These are phyloP conservation scores for Malurus melanocephalus DNA, from an alignment of 2,113 vertebrate species.

Conservation along the genomic window DNA sequence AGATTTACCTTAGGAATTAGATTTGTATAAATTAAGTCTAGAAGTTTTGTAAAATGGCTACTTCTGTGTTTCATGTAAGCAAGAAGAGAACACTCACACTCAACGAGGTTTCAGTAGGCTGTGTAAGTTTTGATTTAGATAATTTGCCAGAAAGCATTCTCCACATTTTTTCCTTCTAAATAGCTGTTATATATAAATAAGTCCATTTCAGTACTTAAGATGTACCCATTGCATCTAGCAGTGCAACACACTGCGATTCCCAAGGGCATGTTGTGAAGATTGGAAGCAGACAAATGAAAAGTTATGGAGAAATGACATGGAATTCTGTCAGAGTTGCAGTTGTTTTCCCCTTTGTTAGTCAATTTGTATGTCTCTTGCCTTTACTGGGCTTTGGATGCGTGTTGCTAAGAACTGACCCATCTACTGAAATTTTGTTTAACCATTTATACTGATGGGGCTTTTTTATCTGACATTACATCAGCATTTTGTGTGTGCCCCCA, in stretches of 20 bases:
- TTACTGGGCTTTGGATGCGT: not conserved
- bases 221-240: not conserved
- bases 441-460: not conserved
- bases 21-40: not conserved
- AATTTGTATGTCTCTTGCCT: not conserved
- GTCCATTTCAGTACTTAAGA: not conserved
- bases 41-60: not conserved
- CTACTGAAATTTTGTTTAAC: not conserved
- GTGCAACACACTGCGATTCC: not conserved
- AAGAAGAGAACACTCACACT: not conserved
- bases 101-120: not conserved
- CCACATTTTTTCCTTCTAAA: not conserved
- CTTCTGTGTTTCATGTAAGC: not conserved
- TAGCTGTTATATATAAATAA: not conserved
- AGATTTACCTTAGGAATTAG: not conserved
- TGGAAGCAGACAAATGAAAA: not conserved
- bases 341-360: not conserved
- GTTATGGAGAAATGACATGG: not conserved
- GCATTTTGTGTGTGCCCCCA: slow-evolving; percentile 24
- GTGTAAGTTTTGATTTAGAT: not conserved
- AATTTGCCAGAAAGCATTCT: not conserved
- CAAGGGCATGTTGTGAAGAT: not conserved
- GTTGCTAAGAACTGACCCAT: not conserved
- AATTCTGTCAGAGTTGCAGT: not conserved
- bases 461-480: slow-evolving; percentile 46